Base-by-base conservation (phyloP, 2,888 invertebrate species). In the Rhagonycha lutea region DNA sequence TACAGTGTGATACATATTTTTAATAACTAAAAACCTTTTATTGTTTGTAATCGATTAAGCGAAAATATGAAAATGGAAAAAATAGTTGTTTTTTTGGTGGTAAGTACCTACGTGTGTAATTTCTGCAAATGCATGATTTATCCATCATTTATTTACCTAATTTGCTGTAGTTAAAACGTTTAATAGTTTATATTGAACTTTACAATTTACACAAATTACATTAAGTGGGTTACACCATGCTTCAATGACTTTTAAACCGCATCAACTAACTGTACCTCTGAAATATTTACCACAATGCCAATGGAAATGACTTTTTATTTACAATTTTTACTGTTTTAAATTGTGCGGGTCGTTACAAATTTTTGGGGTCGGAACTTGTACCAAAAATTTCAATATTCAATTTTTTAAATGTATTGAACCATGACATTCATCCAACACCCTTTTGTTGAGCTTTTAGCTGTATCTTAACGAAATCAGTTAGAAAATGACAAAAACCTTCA, bases 381-480 rank as follows among this genome's bases (percentile, higher is more conserved):
- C 47, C 9, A 9, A 47, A 47, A 47, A 47, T 47, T 47, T 47
- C n/a, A n/a, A 7, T 47, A 47, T 47, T 47, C 47, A 5, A 47
- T n/a, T 47, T 47, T 47, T 47, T 24, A 11, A 65, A 24, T 12
- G 24, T 65, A 65, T n/a, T 24, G 63, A 65, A 24, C 63, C 63
- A 65, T 26, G 26, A 24, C 26, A 26, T 24, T 26, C 63, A n/a
- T n/a, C n/a, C 63, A 65, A 65, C 63, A 65, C 63, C 63, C 63
- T 26, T 63, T 63, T 63, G 63, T 63, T 63, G 63, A 63, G 23
- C 63, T 63, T 65, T 65, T n/a, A 14, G 63, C 26, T 65, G 63
- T 65, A 65, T 65, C 63, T 65, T 65, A 65, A 65, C 63, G 63
- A 65, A 65, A 65, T 65, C 63, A 24, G 63, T 65, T 65, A 24